A percentile compares a stretch with the other conserved stretches of the same genome.
phyloP scores from a whole-genome alignment of 2,888 invertebrate genomes.

The Agrotis clavis region DNA sequence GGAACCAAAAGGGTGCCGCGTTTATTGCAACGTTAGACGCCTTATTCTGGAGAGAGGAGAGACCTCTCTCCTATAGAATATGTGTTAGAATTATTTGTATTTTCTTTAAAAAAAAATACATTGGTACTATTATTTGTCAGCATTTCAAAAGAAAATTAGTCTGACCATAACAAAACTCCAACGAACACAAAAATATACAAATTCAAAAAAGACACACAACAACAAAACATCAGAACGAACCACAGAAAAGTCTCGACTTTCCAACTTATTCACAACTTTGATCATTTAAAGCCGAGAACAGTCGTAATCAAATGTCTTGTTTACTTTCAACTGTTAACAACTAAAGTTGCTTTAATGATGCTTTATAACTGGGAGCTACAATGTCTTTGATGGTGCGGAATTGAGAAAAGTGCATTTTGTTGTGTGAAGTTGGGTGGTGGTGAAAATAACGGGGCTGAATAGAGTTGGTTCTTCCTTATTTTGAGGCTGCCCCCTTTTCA shows the following conservation, averaged over 20 bases:
- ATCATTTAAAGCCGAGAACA: conserved; percentile 67
- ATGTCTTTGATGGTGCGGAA: conserved; percentile 15
- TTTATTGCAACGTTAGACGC: neutral
- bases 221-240: conserved; percentile 14
- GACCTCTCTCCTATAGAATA: too few species aligned
- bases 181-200: conserved; percentile 21
- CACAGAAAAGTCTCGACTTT: conserved; percentile 62
- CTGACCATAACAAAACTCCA: neutral
- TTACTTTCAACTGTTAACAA: conserved; percentile 54
- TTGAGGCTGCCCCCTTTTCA: too few species aligned
- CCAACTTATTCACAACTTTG: conserved; percentile 69
- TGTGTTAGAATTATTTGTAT: too few species aligned
- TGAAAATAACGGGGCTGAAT: too few species aligned
- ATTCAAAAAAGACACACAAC: conserved; percentile 3
- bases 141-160: neutral
- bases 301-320: conserved; percentile 59
- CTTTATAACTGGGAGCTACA: conserved; percentile 42
- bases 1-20: too few species aligned
- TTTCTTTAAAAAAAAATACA: too few species aligned
- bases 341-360: conserved; percentile 52
- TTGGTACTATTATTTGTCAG: too few species aligned
- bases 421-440: too few species aligned
- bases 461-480: too few species aligned
- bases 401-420: conserved; percentile 36
- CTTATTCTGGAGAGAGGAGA: too few species aligned